Evolutionary conservation across 2,113 vertebrate genomes (phyloP), one percentile per base, ranked within the genome.

Genomic region (Paracanthobrama guichenoti): DNA sequence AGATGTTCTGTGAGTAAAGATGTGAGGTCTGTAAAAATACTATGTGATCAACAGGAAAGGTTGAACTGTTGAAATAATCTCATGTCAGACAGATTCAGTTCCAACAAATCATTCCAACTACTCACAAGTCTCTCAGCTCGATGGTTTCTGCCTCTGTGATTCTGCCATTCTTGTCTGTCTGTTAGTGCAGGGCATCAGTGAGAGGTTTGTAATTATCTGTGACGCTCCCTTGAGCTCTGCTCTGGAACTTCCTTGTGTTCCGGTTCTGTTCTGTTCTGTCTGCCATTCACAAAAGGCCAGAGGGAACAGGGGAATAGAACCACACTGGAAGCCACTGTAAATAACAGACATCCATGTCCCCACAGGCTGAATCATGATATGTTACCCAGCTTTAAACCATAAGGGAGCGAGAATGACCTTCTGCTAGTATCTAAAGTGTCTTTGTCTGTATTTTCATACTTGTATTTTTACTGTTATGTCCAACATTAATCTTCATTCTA

Each of bases 131-230:
- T 60, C 57, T 26, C 35, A 9, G 24, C 55, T 66, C 1, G 5
- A 66, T 31, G 5, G 24, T 80, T 80, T 80, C 78, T 50, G n/a
- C 8, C 24, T 26, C 46, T 60, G 18, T 62, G 53, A 60, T 24
- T 62, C n/a, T 20, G 50, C 24, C 53, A 20, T 16, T 83, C 39
- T 5, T 50, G 57, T 48, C n/a, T n/a, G 24, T 50, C 44, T 31
- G 24, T 66, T 62, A 78, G 28, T 20, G 67, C 66, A 46, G 76
- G 31, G 26, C 55, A 28, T 79, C 46, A 31, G 74, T 44, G 62
- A 71, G 24, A 64, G 72, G 13, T 84, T 84, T 59, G 50, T 82
- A 82, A 82, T 82, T 78, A 78, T 82, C 50, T 86, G 79, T 0
- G 13, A 64, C 0, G 9, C 53, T 82, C 72, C 84, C 60, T n/a